Evolutionary conservation across 64 coral and sea anemone genomes (phyloP).

Genomic region (Catalaphyllia jardinei): DNA sequence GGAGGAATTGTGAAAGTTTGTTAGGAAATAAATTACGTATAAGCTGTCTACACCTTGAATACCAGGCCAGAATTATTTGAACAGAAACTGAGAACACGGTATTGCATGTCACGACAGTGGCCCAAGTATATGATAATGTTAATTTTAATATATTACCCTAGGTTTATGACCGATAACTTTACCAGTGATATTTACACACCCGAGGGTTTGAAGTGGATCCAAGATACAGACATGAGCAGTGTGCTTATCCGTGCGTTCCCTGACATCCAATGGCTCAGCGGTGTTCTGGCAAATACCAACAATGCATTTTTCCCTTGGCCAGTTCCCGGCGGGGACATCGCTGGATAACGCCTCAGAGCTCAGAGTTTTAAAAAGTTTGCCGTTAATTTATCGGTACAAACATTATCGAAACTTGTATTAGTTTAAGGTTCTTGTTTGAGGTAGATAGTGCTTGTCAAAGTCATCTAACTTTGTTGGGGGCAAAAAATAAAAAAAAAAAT

Average conservation of each 20-base stretch:
- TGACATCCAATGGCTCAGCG: slow-evolving; percentile 17
- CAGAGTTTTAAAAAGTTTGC: not conserved
- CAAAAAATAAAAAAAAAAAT: too few species aligned
- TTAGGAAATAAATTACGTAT: too few species aligned
- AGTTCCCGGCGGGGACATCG: not conserved
- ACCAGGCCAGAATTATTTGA: too few species aligned
- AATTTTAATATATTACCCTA: not conserved
- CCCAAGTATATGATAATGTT: not conserved
- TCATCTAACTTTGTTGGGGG: too few species aligned
- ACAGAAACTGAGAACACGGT: too few species aligned
- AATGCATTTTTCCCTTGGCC: slow-evolving; percentile 88
- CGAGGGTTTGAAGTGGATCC: slow-evolving; percentile 80
- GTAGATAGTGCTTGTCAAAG: too few species aligned
- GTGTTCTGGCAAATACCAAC: slow-evolving; percentile 28
- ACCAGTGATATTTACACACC: slow-evolving; percentile 46
- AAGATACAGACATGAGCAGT: slow-evolving; percentile 53
- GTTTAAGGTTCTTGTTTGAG: too few species aligned
- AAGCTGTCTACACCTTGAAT: too few species aligned
- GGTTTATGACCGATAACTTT: slow-evolving; percentile 82
- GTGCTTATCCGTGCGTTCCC: slow-evolving; percentile 64
- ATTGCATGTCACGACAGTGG: not conserved
- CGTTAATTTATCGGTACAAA: not conserved
- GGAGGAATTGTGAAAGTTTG: too few species aligned
- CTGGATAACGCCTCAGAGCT: not conserved
- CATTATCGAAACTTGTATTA: too few species aligned